Base-by-base conservation (phyloP, 92 coral and sea anemone genomes). In the Muricea muricata region DNA sequence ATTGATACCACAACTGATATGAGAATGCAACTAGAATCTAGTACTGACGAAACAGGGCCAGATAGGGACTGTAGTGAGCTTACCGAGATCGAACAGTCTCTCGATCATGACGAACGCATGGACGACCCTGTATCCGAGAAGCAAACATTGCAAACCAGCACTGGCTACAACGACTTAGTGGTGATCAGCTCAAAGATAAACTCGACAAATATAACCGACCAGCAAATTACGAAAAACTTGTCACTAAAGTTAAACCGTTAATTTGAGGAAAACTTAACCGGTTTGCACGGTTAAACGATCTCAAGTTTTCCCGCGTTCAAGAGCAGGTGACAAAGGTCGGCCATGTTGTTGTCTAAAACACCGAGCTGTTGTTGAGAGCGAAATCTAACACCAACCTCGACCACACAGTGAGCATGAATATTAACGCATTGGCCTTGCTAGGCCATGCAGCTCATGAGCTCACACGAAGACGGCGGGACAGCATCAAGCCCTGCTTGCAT, bases 371-470 rank as follows among this genome's bases (percentile, higher is more conserved):
- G 30, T 58, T 26, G 67, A 7, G 30, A 58, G 67, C 67, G 21
- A 58, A 58, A 20, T 58, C 67, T 18, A 20, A 20, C 67, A 6
- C 67, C 67, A 58, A 58, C 9, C 30, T 26, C 7, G 67, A 6
- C 21, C 9, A 58, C 21, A 7, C n/a, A 7, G 67, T 58, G 21
- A 58, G n/a, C 9, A 58, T n/a, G 67, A 58, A 26, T 58, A 58
- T 58, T 58, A 20, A 58, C 9, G 30, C 23, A 58, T 6, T 58
- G 7, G 21, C 21, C 7, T n/a, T 58, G 6, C 67, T 58, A 6
- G 67, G 67, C 67, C 67, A 58, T 58, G 67, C 21, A n/a, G 10
- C 67, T 58, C 67, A 58, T 58, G 67, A 58, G 67, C n/a, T 58
- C 7, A 58, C 67, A 8, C 25, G 21, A 26, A 7, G 30, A 6